Conservation (phyloP, 2,797 vertebrate genomes). For the Hyperoplus lanceolatus region DNA sequence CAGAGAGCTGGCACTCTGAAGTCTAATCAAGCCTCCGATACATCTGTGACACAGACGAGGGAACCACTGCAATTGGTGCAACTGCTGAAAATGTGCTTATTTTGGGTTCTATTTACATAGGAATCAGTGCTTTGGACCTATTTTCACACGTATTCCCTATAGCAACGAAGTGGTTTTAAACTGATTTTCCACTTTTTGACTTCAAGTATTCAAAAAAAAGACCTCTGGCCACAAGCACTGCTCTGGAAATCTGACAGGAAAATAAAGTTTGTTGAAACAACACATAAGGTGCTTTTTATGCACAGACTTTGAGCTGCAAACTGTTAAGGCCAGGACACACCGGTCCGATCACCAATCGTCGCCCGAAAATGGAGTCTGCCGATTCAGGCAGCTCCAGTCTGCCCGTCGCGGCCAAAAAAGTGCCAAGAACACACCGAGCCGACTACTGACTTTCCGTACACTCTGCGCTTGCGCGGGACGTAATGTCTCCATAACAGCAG, state of each 20-base stretch:
- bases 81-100: background rate
- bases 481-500: too few relatives aligned
- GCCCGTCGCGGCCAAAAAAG: too few relatives aligned
- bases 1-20: slow-evolving; percentile 53
- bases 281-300: background rate
- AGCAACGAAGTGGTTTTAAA: background rate
- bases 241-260: background rate
- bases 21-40: slow-evolving; percentile 56
- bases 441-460: too few relatives aligned
- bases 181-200: background rate
- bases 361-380: too few relatives aligned
- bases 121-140: background rate
- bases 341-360: too few relatives aligned
- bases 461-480: too few relatives aligned
- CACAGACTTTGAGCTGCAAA: background rate
- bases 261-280: background rate
- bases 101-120: background rate
- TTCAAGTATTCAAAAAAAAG: background rate
- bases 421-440: too few relatives aligned
- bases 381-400: too few relatives aligned
- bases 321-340: too few relatives aligned
- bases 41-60: slow-evolving; percentile 45
- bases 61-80: slow-evolving; percentile 1
- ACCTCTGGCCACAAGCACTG: background rate
- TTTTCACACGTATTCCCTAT: background rate